A percentile compares a stretch with the other conserved stretches of the same genome.
Conservation (phyloP, 2,888 invertebrate genomes). For the Plusia festucae region DNA sequence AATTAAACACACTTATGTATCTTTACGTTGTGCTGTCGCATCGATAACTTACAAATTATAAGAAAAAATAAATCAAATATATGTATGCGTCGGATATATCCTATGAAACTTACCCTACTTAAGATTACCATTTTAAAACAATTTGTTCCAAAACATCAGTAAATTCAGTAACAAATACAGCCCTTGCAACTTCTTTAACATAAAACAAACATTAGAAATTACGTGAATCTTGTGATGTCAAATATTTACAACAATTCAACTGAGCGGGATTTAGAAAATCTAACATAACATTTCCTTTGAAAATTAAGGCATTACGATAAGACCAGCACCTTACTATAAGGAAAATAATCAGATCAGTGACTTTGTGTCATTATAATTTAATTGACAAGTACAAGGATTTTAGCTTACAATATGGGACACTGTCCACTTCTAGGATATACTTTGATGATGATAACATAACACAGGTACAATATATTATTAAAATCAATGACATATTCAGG, state of each 20-base stretch:
- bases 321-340: slow-evolving; percentile 67
- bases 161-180: slow-evolving; percentile 78
- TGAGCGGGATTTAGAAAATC: slow-evolving; percentile 60
- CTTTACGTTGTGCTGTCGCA: slow-evolving; percentile 63
- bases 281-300: slow-evolving; percentile 48
- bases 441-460: slow-evolving; percentile 42
- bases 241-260: slow-evolving; percentile 78
- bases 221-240: slow-evolving; percentile 78
- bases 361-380: slow-evolving; percentile 47
- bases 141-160: slow-evolving; percentile 80
- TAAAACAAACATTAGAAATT: slow-evolving; percentile 59
- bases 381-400: slow-evolving; percentile 58
- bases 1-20: slow-evolving; percentile 69
- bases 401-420: slow-evolving; percentile 35
- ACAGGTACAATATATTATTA: slow-evolving; percentile 59
- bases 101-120: slow-evolving; percentile 69
- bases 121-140: slow-evolving; percentile 71
- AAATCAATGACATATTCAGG: slow-evolving; percentile 53
- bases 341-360: slow-evolving; percentile 68
- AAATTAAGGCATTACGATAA: slow-evolving; percentile 46
- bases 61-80: slow-evolving; percentile 64
- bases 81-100: slow-evolving; percentile 68
- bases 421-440: slow-evolving; percentile 34
- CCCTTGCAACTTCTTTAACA: slow-evolving; percentile 63
- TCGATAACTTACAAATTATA: slow-evolving; percentile 55